These are phyloP conservation scores for Enteromius mattozi DNA, from an alignment of 2,797 vertebrate species.

Conservation along the genomic window DNA sequence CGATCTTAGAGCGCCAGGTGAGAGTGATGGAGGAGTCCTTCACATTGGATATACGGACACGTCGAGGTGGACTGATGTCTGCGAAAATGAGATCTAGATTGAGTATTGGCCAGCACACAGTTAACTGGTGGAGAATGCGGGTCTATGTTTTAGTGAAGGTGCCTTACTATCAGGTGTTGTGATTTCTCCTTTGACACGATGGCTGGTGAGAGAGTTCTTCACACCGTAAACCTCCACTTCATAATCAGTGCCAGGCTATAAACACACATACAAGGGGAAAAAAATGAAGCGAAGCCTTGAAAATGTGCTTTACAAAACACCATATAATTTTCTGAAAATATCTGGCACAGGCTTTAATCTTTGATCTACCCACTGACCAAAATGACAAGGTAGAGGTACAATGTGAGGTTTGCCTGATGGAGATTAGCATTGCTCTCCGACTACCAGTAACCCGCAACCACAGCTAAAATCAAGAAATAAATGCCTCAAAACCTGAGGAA, in stretches of 20 bases:
- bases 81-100: slow-evolving; percentile 22
- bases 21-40: slow-evolving; percentile 92
- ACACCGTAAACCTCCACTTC: slow-evolving; percentile 92
- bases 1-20: slow-evolving; percentile 92
- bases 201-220: slow-evolving; percentile 92
- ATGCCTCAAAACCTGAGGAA: slow-evolving; percentile 15
- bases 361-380: slow-evolving; percentile 41
- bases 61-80: slow-evolving; percentile 94
- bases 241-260: slow-evolving; percentile 90
- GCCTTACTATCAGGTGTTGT: slow-evolving; percentile 93
- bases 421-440: slow-evolving; percentile 33
- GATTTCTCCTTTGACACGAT: slow-evolving; percentile 86
- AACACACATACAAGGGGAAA: slow-evolving; percentile 24
- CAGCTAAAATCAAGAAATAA: slow-evolving; percentile 32
- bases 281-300: neutral
- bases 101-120: neutral
- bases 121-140: neutral
- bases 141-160: neutral
- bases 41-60: slow-evolving; percentile 87
- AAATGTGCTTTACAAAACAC: neutral
- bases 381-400: slow-evolving; percentile 43
- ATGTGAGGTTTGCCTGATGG: slow-evolving; percentile 46
- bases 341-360: slow-evolving; percentile 3
- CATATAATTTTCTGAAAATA: slow-evolving; percentile 16
- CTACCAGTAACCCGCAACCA: slow-evolving; percentile 15